Percentiles rank a stretch among this genome's conserved stretches.
Conservation (phyloP, 2,797 vertebrate species). For the Pygocentrus nattereri region DNA sequence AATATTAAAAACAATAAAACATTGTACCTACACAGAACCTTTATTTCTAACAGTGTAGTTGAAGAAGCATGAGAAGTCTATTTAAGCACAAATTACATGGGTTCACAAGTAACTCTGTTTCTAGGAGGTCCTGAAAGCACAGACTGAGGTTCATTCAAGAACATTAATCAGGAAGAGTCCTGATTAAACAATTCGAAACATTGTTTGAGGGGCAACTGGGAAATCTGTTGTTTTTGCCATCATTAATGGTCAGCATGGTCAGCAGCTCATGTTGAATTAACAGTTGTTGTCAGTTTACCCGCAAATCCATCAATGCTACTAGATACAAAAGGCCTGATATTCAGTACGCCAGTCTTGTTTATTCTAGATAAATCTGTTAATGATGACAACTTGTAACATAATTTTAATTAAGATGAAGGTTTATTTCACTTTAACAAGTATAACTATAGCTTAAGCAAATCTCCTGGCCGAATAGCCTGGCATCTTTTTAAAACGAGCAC, state of each 20-base stretch:
- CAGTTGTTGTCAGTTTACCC: neutral
- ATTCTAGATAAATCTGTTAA: neutral
- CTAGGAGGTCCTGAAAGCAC: neutral
- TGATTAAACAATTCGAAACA: neutral
- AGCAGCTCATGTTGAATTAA: neutral
- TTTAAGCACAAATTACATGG: neutral
- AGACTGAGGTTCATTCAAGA: neutral
- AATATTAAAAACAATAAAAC: too few species aligned
- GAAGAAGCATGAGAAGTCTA: neutral
- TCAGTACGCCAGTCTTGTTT: neutral
- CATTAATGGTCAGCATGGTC: neutral
- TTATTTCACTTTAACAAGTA: neutral
- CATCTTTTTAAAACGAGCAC: slow-evolving; percentile 1
- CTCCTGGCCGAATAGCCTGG: too few species aligned
- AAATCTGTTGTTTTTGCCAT: neutral
- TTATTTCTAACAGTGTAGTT: too few species aligned
- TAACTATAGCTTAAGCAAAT: neutral
- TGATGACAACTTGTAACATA: neutral
- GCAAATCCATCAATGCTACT: neutral
- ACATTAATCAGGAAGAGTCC: neutral
- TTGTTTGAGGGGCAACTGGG: neutral
- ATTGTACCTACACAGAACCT: too few species aligned
- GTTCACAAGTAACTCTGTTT: neutral
- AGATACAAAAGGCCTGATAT: neutral
- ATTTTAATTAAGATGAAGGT: neutral